Evolutionary conservation across 1,140 invertebrate genomes (phyloP).

Genomic region (Megalonaias nervosa): DNA sequence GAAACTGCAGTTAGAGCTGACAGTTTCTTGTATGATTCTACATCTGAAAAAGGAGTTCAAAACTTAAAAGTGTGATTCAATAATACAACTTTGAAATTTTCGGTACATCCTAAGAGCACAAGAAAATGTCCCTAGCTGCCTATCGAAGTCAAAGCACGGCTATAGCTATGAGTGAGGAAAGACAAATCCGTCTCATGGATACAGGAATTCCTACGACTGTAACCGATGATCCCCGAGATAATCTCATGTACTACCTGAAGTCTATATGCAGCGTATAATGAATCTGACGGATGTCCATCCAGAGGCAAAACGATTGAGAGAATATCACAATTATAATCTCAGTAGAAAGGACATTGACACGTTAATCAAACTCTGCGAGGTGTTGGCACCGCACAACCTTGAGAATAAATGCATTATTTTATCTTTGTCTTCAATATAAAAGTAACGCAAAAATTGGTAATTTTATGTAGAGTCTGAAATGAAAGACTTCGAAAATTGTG

Average conservation of each 20-base stretch:
- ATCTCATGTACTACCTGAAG: slow-evolving; percentile 44
- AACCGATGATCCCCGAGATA: slow-evolving; percentile 29
- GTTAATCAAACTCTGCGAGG: slow-evolving; percentile 25
- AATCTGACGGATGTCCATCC: slow-evolving; percentile 18
- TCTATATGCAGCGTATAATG: slow-evolving; percentile 28
- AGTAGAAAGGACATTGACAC: slow-evolving; percentile 18
- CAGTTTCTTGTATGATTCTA: too few relatives aligned
- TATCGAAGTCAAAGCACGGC: too few relatives aligned
- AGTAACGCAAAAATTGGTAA: too few relatives aligned
- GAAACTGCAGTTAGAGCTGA: too few relatives aligned
- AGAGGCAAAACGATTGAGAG: slow-evolving; percentile 21
- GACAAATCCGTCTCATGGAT: not conserved
- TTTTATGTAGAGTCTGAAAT: too few relatives aligned
- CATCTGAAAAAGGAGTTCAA: too few relatives aligned
- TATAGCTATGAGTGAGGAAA: not conserved
- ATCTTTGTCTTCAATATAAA: too few relatives aligned
- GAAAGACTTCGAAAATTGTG: too few relatives aligned
- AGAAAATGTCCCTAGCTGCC: too few relatives aligned
- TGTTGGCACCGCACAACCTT: slow-evolving; percentile 31
- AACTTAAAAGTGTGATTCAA: too few relatives aligned
- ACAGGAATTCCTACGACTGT: slow-evolving; percentile 15
- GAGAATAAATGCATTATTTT: slow-evolving; percentile 34
- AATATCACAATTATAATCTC: slow-evolving; percentile 29
- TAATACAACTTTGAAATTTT: too few relatives aligned
- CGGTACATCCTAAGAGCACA: too few relatives aligned